Conservation (phyloP, 1,140 invertebrate species). For the Nasonia longicornis region DNA sequence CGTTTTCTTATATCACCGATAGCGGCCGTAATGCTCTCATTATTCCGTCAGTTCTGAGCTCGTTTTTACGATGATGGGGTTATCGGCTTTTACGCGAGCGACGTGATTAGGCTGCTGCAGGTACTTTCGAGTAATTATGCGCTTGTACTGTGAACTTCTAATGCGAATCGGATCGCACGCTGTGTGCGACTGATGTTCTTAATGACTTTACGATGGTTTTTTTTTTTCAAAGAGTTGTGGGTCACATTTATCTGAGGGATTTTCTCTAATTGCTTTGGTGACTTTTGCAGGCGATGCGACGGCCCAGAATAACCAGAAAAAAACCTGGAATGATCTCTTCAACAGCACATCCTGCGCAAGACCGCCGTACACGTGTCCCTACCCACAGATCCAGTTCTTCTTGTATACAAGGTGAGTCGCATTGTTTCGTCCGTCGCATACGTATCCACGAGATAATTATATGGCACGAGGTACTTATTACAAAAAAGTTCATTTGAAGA, state of each 20-base stretch:
- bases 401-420: conserved; percentile 80
- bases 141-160: too few species aligned
- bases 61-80: background rate
- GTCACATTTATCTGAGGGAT: background rate
- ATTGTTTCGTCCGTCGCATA: background rate
- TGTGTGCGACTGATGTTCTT: too few species aligned
- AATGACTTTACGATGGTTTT: too few species aligned
- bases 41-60: background rate
- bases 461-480: too few species aligned
- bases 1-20: background rate
- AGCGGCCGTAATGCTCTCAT: background rate
- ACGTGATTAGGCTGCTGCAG: too few species aligned
- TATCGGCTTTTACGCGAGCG: too few species aligned
- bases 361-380: conserved; percentile 82
- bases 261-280: background rate
- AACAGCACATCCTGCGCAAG: conserved; percentile 86
- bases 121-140: too few species aligned
- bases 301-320: conserved; percentile 62
- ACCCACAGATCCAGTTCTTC: conserved; percentile 85
- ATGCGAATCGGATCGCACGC: too few species aligned
- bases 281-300: conserved; percentile 53
- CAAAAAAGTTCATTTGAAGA: background rate
- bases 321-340: conserved; percentile 77
- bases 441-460: too few species aligned
- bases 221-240: background rate